Conservation (phyloP, 1,140 invertebrate genomes). For the Sinella curviseta region DNA sequence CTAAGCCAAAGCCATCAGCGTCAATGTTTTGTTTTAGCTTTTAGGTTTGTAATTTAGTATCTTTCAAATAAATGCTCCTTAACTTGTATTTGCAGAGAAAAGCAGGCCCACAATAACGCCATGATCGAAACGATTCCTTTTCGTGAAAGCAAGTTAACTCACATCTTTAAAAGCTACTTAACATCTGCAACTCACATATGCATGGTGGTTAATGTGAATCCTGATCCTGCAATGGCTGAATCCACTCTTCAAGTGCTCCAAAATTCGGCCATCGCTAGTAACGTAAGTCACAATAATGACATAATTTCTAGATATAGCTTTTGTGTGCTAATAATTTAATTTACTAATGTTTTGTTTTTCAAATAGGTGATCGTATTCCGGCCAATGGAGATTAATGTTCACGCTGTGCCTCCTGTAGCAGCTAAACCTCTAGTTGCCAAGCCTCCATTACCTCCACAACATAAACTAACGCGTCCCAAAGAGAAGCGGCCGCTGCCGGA, state of each 20-base stretch:
- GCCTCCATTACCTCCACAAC: background rate
- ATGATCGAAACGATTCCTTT: slow-evolving; percentile 62
- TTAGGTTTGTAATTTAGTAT: no score
- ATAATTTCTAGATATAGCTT: no score
- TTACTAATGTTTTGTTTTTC: background rate
- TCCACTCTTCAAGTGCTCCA: slow-evolving; percentile 78
- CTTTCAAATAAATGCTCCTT: slow-evolving; percentile 22
- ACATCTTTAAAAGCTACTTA: slow-evolving; percentile 63
- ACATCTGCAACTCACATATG: slow-evolving; percentile 69
- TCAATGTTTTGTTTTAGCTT: no score
- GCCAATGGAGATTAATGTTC: background rate
- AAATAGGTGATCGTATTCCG: background rate
- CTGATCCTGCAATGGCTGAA: slow-evolving; percentile 67
- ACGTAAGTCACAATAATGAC: slow-evolving; percentile 55
- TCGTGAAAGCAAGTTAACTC: slow-evolving; percentile 81
- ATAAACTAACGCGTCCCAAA: background rate
- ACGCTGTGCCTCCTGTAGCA: background rate
- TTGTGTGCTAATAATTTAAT: no score
- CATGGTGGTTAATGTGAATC: slow-evolving; percentile 82
- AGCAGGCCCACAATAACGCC: slow-evolving; percentile 53
- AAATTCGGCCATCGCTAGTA: slow-evolving; percentile 72
- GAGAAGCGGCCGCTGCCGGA: background rate
- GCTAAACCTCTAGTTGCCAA: background rate
- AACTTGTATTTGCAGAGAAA: slow-evolving; percentile 50
- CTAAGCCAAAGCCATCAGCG: background rate